A percentile compares a stretch with the other conserved stretches of the same genome.
Evolutionary conservation across 2,113 vertebrate genomes (phyloP).

Genomic region (Nanger granti): DNA sequence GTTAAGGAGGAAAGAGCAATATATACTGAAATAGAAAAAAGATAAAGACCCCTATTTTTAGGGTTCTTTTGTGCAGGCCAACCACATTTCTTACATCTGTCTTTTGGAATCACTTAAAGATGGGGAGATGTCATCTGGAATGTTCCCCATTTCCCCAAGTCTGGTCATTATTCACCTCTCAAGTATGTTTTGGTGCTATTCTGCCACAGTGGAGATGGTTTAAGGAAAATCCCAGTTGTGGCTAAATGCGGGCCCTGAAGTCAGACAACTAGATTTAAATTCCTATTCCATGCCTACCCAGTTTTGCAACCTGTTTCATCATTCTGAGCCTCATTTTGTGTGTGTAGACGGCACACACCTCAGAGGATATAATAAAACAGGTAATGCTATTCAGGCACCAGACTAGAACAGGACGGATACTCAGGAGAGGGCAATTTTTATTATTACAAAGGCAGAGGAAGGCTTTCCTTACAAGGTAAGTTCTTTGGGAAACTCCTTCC

Average conservation of each 20-base stretch:
- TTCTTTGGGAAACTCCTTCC: not conserved
- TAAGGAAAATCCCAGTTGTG: slow-evolving; percentile 15
- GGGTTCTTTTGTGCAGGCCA: not conserved
- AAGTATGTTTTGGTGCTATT: not conserved
- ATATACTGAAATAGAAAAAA: not conserved
- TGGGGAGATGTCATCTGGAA: not conserved
- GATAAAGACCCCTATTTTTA: not conserved
- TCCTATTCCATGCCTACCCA: not conserved
- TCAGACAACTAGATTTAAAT: not conserved
- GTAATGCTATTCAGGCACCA: not conserved
- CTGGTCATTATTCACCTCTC: not conserved
- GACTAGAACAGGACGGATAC: not conserved
- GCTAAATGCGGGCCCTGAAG: not conserved
- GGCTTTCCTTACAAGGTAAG: not conserved
- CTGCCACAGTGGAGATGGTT: not conserved
- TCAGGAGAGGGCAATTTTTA: not conserved
- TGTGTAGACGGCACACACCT: not conserved
- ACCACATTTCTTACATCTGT: not conserved
- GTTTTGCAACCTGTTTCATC: not conserved
- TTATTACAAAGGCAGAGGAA: not conserved
- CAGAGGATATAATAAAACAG: not conserved
- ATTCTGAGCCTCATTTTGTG: not conserved
- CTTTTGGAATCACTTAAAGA: not conserved
- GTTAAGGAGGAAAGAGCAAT: not conserved
- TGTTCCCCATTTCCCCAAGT: not conserved